phyloP scores from a whole-genome alignment of 2,113 vertebrate genomes.

The Macrotis lagotis region DNA sequence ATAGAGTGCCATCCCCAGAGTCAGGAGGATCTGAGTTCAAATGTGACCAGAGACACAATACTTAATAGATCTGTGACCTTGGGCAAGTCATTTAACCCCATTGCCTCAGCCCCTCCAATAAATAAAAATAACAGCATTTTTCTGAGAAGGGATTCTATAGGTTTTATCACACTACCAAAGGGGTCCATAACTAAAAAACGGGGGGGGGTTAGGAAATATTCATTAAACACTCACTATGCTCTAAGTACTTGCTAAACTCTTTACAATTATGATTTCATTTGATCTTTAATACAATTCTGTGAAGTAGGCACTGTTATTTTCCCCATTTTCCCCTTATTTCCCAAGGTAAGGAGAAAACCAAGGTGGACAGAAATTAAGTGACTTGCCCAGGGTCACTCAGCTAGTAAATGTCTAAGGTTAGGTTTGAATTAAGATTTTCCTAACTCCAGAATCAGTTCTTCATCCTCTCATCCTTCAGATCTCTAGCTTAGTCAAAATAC shows the following conservation, averaged over 20 bases:
- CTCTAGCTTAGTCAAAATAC: background rate
- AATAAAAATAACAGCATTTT: too few relatives aligned
- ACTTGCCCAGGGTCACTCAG: too few relatives aligned
- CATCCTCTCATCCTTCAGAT: too few relatives aligned
- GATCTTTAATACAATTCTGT: background rate
- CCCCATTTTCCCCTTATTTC: background rate
- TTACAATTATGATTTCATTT: background rate
- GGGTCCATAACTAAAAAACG: background rate
- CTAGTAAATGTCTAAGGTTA: background rate
- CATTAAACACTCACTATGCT: background rate
- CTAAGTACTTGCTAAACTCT: background rate
- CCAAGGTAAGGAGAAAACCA: background rate
- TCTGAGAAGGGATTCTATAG: background rate
- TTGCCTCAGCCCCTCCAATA: too few relatives aligned
- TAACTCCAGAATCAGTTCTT: background rate
- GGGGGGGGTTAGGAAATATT: background rate
- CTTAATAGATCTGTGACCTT: too few relatives aligned
- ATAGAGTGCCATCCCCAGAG: too few relatives aligned
- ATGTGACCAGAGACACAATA: too few relatives aligned
- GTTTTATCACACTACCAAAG: background rate
- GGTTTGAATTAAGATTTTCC: background rate
- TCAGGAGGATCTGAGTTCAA: too few relatives aligned
- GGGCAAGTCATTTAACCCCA: too few relatives aligned
- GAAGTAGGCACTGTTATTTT: background rate
- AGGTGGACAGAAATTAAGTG: background rate